phyloP scores from a whole-genome alignment of 1,140 invertebrate species.

The Drosophila quadrilineata region DNA sequence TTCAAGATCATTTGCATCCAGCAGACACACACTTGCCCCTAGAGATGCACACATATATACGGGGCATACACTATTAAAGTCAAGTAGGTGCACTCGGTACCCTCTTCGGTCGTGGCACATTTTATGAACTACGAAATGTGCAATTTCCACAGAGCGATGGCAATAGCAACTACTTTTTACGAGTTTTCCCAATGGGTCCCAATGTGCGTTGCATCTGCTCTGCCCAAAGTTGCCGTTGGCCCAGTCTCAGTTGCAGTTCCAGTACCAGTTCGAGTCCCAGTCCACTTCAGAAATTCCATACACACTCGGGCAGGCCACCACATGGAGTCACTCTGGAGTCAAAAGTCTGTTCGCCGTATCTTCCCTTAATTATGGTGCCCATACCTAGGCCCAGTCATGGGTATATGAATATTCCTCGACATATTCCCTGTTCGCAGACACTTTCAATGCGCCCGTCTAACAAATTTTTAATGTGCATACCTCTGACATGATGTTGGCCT shows the following conservation, averaged over 20 bases:
- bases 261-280: constrained; percentile 18
- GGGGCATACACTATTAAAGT: too few relatives aligned
- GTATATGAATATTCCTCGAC: constrained; percentile 9
- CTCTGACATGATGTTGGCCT: constrained; percentile 49
- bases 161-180: constrained; percentile 49
- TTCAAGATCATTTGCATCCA: constrained; percentile 73
- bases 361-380: constrained; percentile 14
- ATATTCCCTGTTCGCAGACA: constrained; percentile 16
- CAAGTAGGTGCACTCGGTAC: constrained; percentile 32
- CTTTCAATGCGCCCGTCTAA: constrained; percentile 39
- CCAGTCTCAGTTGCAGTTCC: constrained; percentile 25
- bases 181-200: constrained; percentile 68
- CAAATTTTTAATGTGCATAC: constrained; percentile 57
- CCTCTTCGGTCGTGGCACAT: constrained; percentile 23
- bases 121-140: constrained; percentile 74
- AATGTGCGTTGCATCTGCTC: constrained; percentile 67
- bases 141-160: constrained; percentile 51
- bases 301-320: constrained; percentile 53
- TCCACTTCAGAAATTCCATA: constrained; percentile 71
- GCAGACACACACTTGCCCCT: constrained; percentile 25
- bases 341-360: constrained; percentile 22
- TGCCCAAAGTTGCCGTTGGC: constrained; percentile 38
- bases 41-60: background rate
- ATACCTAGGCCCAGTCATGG: background rate
- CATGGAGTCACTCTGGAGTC: constrained; percentile 58